phyloP scores from a whole-genome alignment of 2,113 vertebrate species.

The Tachysurus fulvidraco region DNA sequence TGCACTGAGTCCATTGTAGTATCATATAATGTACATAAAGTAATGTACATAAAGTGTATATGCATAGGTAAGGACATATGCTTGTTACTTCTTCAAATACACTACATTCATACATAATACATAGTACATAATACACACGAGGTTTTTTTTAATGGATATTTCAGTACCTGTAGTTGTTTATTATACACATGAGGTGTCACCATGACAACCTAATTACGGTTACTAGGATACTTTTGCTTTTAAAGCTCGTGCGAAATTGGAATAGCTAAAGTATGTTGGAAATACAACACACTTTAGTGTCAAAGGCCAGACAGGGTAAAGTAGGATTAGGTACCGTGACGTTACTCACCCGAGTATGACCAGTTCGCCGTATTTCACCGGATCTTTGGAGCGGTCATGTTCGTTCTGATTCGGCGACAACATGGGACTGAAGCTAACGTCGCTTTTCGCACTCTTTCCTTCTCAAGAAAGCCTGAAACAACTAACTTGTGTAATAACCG shows the following conservation, averaged over 20 bases:
- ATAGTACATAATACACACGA: not conserved
- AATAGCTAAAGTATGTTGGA: not conserved
- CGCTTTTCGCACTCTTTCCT: conserved; percentile 31
- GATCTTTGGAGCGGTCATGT: conserved; percentile 88
- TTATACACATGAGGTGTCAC: not conserved
- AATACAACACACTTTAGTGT: not conserved
- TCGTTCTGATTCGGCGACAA: conserved; percentile 90
- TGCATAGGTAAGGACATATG: no score
- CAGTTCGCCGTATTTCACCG: conserved; percentile 92
- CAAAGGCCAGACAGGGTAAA: not conserved
- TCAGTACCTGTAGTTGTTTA: not conserved
- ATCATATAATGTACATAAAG: no score
- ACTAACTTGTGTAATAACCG: not conserved
- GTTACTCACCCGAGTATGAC: conserved; percentile 90
- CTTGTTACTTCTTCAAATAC: no score
- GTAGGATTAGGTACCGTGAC: not conserved
- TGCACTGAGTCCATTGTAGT: not conserved
- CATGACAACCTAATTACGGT: not conserved
- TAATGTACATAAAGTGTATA: no score
- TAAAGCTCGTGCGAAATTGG: not conserved
- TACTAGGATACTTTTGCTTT: conserved; percentile 20
- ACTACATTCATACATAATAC: no score
- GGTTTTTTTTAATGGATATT: not conserved
- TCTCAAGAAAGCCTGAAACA: conserved; percentile 17
- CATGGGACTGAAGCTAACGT: conserved; percentile 78